phyloP scores from a whole-genome alignment of 2,113 vertebrate species.

The Gallinago jamesoni region DNA sequence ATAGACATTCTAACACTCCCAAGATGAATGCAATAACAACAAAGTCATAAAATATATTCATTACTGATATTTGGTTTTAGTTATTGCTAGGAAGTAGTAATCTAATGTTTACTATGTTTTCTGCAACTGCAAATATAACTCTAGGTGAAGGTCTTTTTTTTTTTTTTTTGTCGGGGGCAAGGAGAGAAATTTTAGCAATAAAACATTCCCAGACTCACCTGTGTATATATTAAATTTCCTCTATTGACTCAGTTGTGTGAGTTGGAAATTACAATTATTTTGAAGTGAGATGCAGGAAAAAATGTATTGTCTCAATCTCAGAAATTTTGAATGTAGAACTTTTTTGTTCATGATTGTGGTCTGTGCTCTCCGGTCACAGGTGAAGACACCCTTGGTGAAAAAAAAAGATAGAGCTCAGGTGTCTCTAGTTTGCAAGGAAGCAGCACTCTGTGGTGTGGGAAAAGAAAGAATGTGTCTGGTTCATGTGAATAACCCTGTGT shows the following conservation, averaged over 20 bases:
- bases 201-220: not conserved
- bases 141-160: not conserved
- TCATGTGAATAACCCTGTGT: not conserved
- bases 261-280: not conserved
- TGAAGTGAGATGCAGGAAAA: not conserved
- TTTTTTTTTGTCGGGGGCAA: not conserved
- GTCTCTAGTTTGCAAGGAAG: not conserved
- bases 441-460: not conserved
- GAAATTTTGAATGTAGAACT: not conserved
- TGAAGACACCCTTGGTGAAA: not conserved
- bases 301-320: not conserved
- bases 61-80: not conserved
- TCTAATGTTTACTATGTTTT: not conserved
- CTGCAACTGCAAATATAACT: not conserved
- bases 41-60: slow-evolving; percentile 39
- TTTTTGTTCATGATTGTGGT: not conserved
- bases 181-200: not conserved
- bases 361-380: not conserved
- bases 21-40: slow-evolving; percentile 4
- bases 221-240: not conserved
- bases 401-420: rapidly evolving
- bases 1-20: not conserved
- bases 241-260: not conserved
- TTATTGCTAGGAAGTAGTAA: not conserved
- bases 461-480: not conserved